Base-by-base conservation (phyloP, 2,113 vertebrate species). In the Melozone crissalis region DNA sequence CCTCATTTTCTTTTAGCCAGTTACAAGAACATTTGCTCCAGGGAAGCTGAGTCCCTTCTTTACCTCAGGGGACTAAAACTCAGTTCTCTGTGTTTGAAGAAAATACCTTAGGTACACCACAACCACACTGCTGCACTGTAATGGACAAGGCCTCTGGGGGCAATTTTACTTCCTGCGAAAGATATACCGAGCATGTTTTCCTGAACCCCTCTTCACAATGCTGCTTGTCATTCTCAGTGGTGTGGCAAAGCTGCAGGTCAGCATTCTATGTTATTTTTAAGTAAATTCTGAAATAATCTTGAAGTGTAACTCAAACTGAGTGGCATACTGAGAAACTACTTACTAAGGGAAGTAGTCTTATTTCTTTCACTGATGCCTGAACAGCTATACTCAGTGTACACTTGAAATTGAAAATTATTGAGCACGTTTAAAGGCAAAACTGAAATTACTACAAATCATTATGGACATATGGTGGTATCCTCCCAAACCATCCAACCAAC, bases 61-160 rank as follows among this genome's bases (percentile, higher is more conserved):
- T 43, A 72, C 27, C 62, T 83, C 33, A 27, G 7, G 33, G 58
- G 37, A 83, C 55, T 61, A 52, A 43, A 91, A 30, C 19, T 37
- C 47, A 43, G 8, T 47, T 58, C 51, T 47, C 15, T 41, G 3
- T 7, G 0, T 11, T 23, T 43, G 27, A 87, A n/a, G 21, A 33
- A 59, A 41, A 44, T 4, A 30, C 69, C 19, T 46, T 14, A 30
- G 24, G 30, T 37, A 8, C 13, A 58, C 0, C 41, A 31, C 30
- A 41, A 28, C 15, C 57, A 33, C 8, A 46, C 15, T 46, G 13
- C 10, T 51, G 26, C 22, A 15, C 28, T 3, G 2, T 10, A 49
- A 67, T 0, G 8, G 26, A 24, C n/a, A 75, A 22, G 3, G 31
- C 57, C 35, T 41, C 5, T 1, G 28, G 44, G 21, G 26, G 19